Base-by-base conservation (phyloP, 2,797 vertebrate genomes). In the Falco cherrug region DNA sequence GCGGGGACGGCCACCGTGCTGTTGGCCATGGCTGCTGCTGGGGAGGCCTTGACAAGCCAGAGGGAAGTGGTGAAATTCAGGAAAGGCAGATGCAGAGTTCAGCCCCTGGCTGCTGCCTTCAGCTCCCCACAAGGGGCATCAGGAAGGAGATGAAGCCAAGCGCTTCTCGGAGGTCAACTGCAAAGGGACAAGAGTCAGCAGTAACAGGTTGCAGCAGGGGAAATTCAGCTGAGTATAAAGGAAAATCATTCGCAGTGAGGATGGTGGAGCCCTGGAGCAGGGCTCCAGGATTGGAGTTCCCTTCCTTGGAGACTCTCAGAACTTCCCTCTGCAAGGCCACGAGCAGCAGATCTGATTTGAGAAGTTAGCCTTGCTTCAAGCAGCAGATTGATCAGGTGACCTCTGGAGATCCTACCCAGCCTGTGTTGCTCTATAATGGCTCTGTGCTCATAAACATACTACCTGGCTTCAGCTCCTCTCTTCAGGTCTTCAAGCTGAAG, bases 351-450 rank as follows among this genome's bases (percentile, higher is more conserved):
- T 71, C n/a, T 59, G 3, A 5, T 43, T 29, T 20, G 54, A 47
- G 73, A 47, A 60, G n/a, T 31, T 50, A 22, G 24, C 26, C 6
- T 65, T 0, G 2, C 47, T 64, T 57, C 0, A 8, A 78, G 69
- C 56, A 10, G 31, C 64, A 77, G 37, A 24, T 24, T 50, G 45
- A 13, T 57, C 8, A 18, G 45, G 45, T 64, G 39, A 50, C 47
- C 37, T 61, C 16, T 12, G 0, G 1, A 50, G 60, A 13, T 80
- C 75, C 50, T 59, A 45, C 51, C 53, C 26, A 47, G 29, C 28
- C 31, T 16, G 0, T 63, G 6, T 24, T 51, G 22, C 2, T 56
- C 56, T 0, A 0, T 43, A 21, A 4, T 67, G 35, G 21, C 50
- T 87, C 59, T 18, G 15, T 60, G 33, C 54, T 75, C 4, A 0